Evolutionary conservation across 2,888 invertebrate species (phyloP).

Genomic region (Ctena decussata): DNA sequence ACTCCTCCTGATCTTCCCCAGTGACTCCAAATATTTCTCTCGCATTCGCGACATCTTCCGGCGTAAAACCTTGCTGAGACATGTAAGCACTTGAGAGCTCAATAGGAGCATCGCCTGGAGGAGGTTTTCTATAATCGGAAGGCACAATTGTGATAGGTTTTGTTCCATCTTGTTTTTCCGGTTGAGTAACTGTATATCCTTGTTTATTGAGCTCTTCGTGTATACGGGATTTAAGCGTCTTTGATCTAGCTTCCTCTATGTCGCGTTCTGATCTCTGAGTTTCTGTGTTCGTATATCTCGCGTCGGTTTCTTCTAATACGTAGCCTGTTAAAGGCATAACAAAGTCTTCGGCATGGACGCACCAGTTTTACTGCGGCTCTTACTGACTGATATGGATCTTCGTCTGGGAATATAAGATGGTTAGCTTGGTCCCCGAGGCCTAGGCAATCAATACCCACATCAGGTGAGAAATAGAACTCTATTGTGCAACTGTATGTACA

Average conservation of each 20-base stretch:
- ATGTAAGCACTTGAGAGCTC: neutral
- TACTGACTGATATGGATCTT: neutral
- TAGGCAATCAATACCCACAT: neutral
- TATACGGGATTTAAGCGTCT: neutral
- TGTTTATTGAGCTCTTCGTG: neutral
- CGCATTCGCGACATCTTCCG: neutral
- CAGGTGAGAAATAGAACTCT: neutral
- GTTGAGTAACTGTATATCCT: neutral
- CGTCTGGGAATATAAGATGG: neutral
- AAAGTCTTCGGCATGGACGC: neutral
- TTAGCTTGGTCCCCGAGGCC: neutral
- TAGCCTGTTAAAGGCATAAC: neutral
- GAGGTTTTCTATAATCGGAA: neutral
- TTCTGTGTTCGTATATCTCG: no score
- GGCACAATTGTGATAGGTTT: neutral
- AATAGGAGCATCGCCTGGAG: no score
- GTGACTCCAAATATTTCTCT: neutral
- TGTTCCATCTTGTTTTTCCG: neutral
- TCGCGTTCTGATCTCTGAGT: neutral
- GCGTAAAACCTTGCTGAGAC: neutral
- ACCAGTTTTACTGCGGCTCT: neutral
- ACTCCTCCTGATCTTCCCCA: neutral
- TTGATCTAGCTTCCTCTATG: neutral
- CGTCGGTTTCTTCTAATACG: neutral
- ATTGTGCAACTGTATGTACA: neutral